Base-by-base conservation (phyloP, 2,113 vertebrate genomes). In the Pardalotus punctatus region DNA sequence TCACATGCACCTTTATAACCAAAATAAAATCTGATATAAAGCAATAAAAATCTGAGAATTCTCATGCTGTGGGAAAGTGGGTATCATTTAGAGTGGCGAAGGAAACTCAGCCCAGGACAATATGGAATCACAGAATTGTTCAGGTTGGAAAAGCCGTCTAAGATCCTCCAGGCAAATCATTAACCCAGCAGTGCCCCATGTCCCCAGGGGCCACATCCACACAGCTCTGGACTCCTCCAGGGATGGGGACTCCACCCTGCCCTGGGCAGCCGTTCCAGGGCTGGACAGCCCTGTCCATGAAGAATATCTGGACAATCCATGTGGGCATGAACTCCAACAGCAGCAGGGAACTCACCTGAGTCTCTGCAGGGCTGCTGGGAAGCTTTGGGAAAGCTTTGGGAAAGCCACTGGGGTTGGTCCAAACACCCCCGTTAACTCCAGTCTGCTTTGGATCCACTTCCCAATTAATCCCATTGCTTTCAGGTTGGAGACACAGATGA, bases 291-390 rank as follows among this genome's bases (percentile, higher is more conserved):
- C 20, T 76, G 13, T 3, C 33, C 11, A 9, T 16, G 43, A 7
- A 5, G 38, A 53, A 6, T 1, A 14, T 2, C 18, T 1, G 28
- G 45, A 3, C 14, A 16, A 3, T 1, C 5, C 0, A 10, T 2
- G 8, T 17, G 67, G 71, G 23, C 17, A 23, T 6, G 0, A 18
- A 42, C 25, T 58, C 73, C 38, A 12, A 5, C 35, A 5, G 13
- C 81, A 31, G 18, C 17, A 8, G 15, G 7, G 22, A 80, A 14
- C 38, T 40, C 40, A 7, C 62, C 62, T 3, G 4, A 9, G 4
- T 5, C 5, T 5, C 40, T 28, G 17, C 14, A 9, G 22, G 20
- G 5, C 16, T n/a, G 6, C 36, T 50, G 38, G 27, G 27, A 10
- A 53, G 24, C 35, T 47, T 12, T 31, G 42, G 48, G n/a, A 58